These are phyloP conservation scores for Anguilla rostrata DNA, from an alignment of 2,113 vertebrate genomes.

Conservation along the genomic window DNA sequence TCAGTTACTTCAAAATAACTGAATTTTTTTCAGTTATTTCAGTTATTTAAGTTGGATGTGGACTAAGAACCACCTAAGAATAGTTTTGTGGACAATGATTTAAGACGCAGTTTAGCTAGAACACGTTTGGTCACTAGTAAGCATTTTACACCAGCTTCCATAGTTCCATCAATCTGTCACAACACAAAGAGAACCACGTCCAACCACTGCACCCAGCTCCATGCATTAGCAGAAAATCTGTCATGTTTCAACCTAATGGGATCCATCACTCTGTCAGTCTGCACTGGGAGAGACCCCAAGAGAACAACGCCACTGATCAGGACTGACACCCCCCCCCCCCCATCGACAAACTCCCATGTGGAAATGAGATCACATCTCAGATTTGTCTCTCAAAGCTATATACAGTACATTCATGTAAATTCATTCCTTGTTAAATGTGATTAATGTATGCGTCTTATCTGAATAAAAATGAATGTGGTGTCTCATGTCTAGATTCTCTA, in stretches of 20 bases:
- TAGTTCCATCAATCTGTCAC: constrained; percentile 46
- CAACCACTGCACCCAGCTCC: constrained; percentile 36
- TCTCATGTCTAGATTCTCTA: neutral
- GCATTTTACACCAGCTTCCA: constrained; percentile 31
- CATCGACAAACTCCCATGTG: neutral
- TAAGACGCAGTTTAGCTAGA: constrained; percentile 26
- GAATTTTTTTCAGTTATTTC: neutral
- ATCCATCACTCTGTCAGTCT: constrained; percentile 64
- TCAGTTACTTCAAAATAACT: too few relatives aligned
- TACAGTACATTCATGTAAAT: neutral
- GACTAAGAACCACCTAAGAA: neutral
- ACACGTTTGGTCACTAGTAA: constrained; percentile 21
- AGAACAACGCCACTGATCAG: constrained; percentile 26
- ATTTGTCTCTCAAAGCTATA: neutral
- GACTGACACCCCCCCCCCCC: neutral
- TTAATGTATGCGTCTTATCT: neutral
- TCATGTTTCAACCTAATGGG: constrained; percentile 45
- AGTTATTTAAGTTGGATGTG: neutral
- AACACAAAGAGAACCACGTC: constrained; percentile 38
- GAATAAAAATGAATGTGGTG: neutral
- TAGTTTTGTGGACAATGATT: neutral
- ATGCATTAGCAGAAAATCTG: constrained; percentile 54
- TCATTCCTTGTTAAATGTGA: neutral
- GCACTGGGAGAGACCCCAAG: constrained; percentile 41
- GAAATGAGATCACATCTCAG: neutral